phyloP scores from a whole-genome alignment of 2,888 invertebrate genomes.

The Drosophila niveifrons region DNA sequence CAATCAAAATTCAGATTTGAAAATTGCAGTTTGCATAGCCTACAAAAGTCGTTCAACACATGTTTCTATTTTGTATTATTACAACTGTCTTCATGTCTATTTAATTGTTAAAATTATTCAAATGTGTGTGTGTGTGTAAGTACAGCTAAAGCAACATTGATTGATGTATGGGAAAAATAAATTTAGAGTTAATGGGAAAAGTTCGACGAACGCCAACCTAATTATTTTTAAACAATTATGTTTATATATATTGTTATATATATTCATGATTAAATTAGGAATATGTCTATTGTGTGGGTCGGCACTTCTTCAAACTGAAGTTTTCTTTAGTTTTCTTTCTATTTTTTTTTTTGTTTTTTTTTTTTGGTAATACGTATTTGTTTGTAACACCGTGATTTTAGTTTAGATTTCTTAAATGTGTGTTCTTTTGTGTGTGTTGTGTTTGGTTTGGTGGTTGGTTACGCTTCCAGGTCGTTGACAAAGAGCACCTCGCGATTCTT shows the following conservation, averaged over 20 bases:
- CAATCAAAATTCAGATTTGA: slow-evolving; percentile 18
- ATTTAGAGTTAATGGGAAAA: slow-evolving; percentile 8
- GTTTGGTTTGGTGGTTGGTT: slow-evolving; percentile 58
- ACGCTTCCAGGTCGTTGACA: slow-evolving; percentile 96
- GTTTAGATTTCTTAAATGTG: slow-evolving; percentile 17
- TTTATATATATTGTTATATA: slow-evolving; percentile 19
- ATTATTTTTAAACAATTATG: slow-evolving; percentile 73
- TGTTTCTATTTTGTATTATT: slow-evolving; percentile 16
- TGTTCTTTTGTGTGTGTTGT: slow-evolving; percentile 5
- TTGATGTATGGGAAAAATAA: slow-evolving; percentile 21
- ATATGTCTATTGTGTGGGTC: slow-evolving; percentile 52
- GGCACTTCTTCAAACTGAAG: slow-evolving; percentile 68
- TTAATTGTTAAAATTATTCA: slow-evolving; percentile 54
- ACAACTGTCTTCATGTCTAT: slow-evolving; percentile 58
- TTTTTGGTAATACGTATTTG: slow-evolving; percentile 67
- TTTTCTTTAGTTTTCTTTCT: slow-evolving; percentile 27
- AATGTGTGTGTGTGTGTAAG: slow-evolving; percentile 51
- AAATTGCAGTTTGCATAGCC: neutral
- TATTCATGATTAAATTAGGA: slow-evolving; percentile 70
- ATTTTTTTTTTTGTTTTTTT: neutral
- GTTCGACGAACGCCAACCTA: slow-evolving; percentile 57
- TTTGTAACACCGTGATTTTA: slow-evolving; percentile 57
- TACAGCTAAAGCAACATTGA: slow-evolving; percentile 62
- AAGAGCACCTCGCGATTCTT: slow-evolving; percentile 96
- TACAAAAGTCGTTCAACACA: neutral